Base-by-base conservation (phyloP, 1,140 invertebrate genomes). In the Portunus trituberculatus region DNA sequence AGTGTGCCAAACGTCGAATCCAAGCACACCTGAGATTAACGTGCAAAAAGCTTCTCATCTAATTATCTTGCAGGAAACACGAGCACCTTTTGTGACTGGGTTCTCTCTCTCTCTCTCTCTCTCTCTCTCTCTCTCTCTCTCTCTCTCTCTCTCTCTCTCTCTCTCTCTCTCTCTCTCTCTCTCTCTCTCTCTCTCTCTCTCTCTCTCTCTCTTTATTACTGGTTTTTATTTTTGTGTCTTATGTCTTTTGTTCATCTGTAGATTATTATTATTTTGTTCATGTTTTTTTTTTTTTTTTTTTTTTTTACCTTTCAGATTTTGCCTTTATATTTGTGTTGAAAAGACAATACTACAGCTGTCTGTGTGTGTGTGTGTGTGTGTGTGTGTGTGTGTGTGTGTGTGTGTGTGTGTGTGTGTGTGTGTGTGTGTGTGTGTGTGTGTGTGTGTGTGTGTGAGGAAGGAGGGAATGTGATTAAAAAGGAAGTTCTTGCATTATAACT, bases 141-240 rank as follows among this genome's bases (percentile, higher is more conserved):
- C 52, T 59, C 52, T 59, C 52, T 59, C 52, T 59, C 52, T 59
- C 52, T 59, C 52, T 25, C 67, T 76, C 52, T 59, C 52, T 59
- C 52, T 59, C 52, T 59, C 52, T 59, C 52, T 59, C 52, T 59
- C 52, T 59, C 52, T 59, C 52, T 59, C 52, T 59, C 52, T 59
- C 52, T 59, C 76, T 83, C 32, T 83, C 67, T 46, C 39, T 48
- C 91, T 92, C 67, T 83, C 39, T 83, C 89, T 90, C 88, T 46
- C 87, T 89, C 32, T 46, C 87, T 46, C 39, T 46, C 87, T 89
- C 39, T 89, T 39, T 89, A 12, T 25, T 3, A 0, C 32, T 46
- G 45, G 4, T 46, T 32, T 90, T 28, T 76, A 28, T 0, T 48
- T 59, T 59, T 59, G 10, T 59, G 16, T 59, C 52, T 14, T 20